Conservation (phyloP, 2,797 vertebrate species). For the Sphaeramia orbicularis region DNA sequence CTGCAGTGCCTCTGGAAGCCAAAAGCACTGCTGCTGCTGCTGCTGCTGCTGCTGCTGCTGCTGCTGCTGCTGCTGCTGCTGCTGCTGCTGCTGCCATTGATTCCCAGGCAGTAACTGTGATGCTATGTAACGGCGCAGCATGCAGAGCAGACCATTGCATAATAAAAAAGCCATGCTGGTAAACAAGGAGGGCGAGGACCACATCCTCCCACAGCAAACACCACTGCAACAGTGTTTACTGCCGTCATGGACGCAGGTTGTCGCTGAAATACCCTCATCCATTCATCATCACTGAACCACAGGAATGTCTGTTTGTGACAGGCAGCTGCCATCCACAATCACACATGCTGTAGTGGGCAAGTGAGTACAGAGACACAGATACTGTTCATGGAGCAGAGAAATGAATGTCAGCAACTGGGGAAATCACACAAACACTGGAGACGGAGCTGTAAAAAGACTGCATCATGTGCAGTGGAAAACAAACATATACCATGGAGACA, state of each 20-base stretch:
- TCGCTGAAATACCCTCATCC: constrained; percentile 14
- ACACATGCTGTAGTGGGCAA: background rate
- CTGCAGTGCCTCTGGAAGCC: constrained; percentile 60
- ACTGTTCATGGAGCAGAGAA: constrained; percentile 8
- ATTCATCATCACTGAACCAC: constrained; percentile 15
- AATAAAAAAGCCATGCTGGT: constrained; percentile 32
- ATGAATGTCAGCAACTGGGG: constrained; percentile 15
- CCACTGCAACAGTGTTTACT: constrained; percentile 15
- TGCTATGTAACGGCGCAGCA: constrained; percentile 24
- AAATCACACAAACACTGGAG: constrained; percentile 17
- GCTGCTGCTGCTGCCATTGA: constrained; percentile 20
- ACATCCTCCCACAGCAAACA: constrained; percentile 31
- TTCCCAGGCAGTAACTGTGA: constrained; percentile 34
- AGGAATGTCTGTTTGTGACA: constrained; percentile 47
- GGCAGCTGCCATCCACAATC: constrained; percentile 24
- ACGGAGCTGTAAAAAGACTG: background rate
- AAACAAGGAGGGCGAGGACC: constrained; percentile 53
- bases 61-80: background rate
- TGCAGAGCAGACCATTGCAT: constrained; percentile 48
- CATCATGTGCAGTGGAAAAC: too few relatives aligned
- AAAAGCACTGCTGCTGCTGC: constrained; percentile 1
- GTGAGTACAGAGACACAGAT: background rate
- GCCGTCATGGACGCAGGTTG: constrained; percentile 12
- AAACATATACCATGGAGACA: too few relatives aligned
- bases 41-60: constrained; percentile 6